These are phyloP conservation scores for Tetramorium simillimum DNA, from an alignment of 1,140 invertebrate genomes.

Conservation along the genomic window DNA sequence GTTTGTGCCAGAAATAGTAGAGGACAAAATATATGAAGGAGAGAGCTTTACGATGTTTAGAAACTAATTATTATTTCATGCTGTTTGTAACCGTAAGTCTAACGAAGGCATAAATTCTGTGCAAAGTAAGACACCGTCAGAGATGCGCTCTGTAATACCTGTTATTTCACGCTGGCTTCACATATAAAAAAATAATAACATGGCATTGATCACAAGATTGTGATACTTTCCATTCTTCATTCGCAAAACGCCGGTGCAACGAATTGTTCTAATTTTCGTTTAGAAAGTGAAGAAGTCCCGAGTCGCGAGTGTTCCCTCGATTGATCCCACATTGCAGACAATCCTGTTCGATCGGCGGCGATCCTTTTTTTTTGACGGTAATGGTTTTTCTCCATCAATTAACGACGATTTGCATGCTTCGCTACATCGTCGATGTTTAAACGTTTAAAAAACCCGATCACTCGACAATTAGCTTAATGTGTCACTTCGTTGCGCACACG, in stretches of 20 bases:
- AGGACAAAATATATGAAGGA: too few species aligned
- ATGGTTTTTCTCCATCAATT: slow-evolving; percentile 7
- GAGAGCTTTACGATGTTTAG: background rate
- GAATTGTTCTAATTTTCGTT: background rate
- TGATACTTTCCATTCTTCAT: background rate
- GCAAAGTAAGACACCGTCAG: background rate
- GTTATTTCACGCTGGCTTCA: background rate
- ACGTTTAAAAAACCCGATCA: slow-evolving; percentile 19
- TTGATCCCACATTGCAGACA: background rate
- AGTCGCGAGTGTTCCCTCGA: background rate
- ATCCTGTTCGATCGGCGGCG: background rate
- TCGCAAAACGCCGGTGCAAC: background rate
- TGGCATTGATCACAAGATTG: background rate
- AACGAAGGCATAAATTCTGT: background rate
- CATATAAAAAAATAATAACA: background rate
- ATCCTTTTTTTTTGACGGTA: background rate
- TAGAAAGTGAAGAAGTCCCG: background rate
- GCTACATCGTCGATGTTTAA: background rate
- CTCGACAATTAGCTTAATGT: background rate
- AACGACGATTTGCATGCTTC: background rate
- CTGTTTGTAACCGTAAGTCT: background rate
- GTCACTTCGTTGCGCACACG: background rate
- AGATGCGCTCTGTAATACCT: background rate
- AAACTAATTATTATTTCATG: background rate
- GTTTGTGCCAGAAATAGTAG: background rate